Conservation (phyloP, 2,113 vertebrate genomes). For the Aldabrachelys gigantea region DNA sequence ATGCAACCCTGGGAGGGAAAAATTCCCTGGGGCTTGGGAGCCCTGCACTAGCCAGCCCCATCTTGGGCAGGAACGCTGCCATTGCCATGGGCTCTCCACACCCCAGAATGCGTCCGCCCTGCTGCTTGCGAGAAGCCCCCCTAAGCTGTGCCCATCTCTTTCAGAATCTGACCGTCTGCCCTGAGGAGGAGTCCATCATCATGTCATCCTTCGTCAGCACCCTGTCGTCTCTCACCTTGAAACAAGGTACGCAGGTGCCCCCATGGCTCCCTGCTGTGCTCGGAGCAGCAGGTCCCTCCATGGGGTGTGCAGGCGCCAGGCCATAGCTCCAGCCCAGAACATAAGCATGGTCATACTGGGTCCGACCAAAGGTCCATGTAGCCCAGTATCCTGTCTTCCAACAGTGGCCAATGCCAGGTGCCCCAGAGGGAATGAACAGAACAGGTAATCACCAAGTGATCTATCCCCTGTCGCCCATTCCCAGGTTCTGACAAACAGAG, state of each 20-base stretch:
- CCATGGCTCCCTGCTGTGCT: accelerated
- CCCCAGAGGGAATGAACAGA: too few species aligned
- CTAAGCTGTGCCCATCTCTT: not conserved
- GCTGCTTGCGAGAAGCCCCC: not conserved
- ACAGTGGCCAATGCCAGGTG: too few species aligned
- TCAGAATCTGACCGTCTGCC: slow-evolving; percentile 93
- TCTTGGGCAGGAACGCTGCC: not conserved
- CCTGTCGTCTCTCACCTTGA: slow-evolving; percentile 85
- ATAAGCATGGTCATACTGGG: not conserved
- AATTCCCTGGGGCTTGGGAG: not conserved
- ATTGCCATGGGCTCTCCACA: too few species aligned
- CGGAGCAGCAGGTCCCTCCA: not conserved
- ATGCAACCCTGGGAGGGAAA: not conserved
- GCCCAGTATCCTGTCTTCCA: too few species aligned
- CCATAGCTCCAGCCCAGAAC: not conserved
- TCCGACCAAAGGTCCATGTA: too few species aligned
- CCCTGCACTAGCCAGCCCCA: not conserved
- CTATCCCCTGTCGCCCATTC: too few species aligned
- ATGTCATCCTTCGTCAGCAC: slow-evolving; percentile 92
- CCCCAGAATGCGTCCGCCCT: not conserved
- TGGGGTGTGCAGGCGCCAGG: not conserved
- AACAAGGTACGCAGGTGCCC: slow-evolving; percentile 81
- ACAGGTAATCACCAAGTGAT: too few species aligned
- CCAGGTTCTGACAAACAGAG: too few species aligned
- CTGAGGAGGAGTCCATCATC: slow-evolving; percentile 94